Evolutionary conservation across 2,888 invertebrate species (phyloP).

Genomic region (Cerceris ruficornis): DNA sequence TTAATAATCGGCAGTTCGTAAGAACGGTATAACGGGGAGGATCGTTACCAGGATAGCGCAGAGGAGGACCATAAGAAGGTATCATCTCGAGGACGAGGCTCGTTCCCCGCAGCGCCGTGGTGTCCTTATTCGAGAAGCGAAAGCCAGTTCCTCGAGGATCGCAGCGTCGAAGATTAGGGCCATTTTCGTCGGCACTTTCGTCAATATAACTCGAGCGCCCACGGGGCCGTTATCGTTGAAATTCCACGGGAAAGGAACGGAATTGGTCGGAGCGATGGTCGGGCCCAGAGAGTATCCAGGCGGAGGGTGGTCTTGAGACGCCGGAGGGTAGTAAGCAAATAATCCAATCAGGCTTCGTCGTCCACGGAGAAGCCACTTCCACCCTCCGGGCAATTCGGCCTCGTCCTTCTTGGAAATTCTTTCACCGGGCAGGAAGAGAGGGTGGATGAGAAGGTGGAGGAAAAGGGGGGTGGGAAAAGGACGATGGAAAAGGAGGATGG

Average conservation of each 20-base stretch:
- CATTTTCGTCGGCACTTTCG: slow-evolving; percentile 52
- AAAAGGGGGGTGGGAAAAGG: not conserved
- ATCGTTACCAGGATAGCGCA: slow-evolving; percentile 43
- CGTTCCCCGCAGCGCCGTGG: not conserved
- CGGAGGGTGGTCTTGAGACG: slow-evolving; percentile 1
- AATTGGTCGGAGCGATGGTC: slow-evolving; percentile 39
- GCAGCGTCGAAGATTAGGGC: slow-evolving; percentile 57
- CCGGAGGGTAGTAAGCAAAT: slow-evolving; percentile 69
- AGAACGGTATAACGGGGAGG: slow-evolving; percentile 27
- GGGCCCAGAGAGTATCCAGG: not conserved
- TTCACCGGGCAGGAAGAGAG: slow-evolving; percentile 26
- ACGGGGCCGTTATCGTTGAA: slow-evolving; percentile 64
- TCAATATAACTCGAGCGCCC: slow-evolving; percentile 44
- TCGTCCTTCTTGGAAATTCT: slow-evolving; percentile 44
- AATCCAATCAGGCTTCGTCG: slow-evolving; percentile 71
- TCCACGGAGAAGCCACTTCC: slow-evolving; percentile 27
- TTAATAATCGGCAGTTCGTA: slow-evolving; percentile 54
- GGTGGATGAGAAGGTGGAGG: slow-evolving; percentile 4
- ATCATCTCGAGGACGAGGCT: slow-evolving; percentile 22
- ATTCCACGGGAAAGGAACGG: slow-evolving; percentile 57
- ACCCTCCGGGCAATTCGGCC: not conserved
- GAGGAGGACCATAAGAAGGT: slow-evolving; percentile 36
- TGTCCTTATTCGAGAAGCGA: slow-evolving; percentile 21
- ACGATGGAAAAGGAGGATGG: not conserved
- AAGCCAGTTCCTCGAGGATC: slow-evolving; percentile 10